Conservation (phyloP, 2,113 vertebrate genomes). For the Pachycephala philippinensis region DNA sequence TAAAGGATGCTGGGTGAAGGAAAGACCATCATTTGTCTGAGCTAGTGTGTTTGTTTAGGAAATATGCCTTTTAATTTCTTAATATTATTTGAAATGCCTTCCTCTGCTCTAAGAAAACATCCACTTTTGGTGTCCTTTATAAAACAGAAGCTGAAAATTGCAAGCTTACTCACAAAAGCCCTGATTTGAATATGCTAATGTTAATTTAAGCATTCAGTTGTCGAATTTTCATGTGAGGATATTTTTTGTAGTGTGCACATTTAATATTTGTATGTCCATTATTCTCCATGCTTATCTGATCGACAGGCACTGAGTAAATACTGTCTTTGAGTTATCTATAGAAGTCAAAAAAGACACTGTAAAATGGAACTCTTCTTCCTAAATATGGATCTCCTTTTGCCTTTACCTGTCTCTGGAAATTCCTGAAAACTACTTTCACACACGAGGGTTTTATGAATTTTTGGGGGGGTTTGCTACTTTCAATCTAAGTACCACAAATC, state of each 20-base stretch:
- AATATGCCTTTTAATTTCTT: neutral
- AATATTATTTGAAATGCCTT: neutral
- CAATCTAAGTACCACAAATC: neutral
- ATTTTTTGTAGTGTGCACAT: neutral
- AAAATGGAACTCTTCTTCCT: neutral
- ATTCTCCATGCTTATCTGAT: neutral
- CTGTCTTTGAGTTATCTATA: neutral
- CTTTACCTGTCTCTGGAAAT: neutral
- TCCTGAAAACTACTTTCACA: neutral
- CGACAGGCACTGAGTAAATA: neutral
- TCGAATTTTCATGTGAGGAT: neutral
- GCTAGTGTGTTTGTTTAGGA: neutral
- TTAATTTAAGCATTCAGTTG: neutral
- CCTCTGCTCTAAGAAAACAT: neutral
- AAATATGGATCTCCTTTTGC: neutral
- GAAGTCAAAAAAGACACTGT: neutral
- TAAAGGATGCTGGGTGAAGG: neutral
- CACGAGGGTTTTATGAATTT: neutral
- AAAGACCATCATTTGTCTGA: neutral
- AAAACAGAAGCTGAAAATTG: neutral
- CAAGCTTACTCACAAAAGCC: neutral
- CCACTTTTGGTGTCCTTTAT: neutral
- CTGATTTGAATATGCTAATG: neutral
- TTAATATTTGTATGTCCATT: constrained; percentile 17
- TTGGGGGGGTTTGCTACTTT: neutral